These are phyloP conservation scores for Lophura nycthemera DNA, from an alignment of 2,113 vertebrate species.

Conservation along the genomic window DNA sequence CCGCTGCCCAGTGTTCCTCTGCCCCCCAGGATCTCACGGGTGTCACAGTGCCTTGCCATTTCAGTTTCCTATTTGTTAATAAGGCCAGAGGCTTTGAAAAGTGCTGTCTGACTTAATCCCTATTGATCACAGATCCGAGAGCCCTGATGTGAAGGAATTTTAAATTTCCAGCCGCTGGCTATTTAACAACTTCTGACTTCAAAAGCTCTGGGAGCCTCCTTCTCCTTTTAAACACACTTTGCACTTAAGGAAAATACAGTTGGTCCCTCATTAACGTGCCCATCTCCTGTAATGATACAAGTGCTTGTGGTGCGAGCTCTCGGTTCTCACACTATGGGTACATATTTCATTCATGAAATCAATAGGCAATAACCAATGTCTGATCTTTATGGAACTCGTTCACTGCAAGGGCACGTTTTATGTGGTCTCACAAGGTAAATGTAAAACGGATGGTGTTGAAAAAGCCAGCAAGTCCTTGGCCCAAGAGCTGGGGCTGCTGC, in stretches of 20 bases:
- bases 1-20: too few species aligned
- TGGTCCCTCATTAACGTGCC: conserved; percentile 30
- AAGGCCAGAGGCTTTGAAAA: conserved; percentile 48
- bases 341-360: conserved; percentile 46
- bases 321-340: not conserved
- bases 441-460: not conserved
- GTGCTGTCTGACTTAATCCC: conserved; percentile 52
- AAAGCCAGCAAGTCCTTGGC: not conserved
- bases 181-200: conserved; percentile 56
- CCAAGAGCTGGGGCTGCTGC: not conserved
- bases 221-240: conserved; percentile 59
- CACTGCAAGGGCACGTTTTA: not conserved
- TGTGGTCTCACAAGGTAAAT: not conserved
- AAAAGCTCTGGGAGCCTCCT: conserved; percentile 11
- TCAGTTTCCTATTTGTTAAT: conserved; percentile 62
- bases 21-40: not conserved
- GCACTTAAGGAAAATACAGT: conserved; percentile 15
- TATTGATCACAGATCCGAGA: conserved; percentile 40
- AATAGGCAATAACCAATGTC: conserved; percentile 22
- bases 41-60: not conserved
- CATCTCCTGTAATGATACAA: conserved; percentile 35
- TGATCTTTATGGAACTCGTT: not conserved
- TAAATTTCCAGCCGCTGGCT: conserved; percentile 51
- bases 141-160: conserved; percentile 55
- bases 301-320: conserved; percentile 9